A percentile compares a stretch with the other conserved stretches of the same genome.
Conservation (phyloP, 2,888 invertebrate genomes). For the Tenthredo distinguenda region DNA sequence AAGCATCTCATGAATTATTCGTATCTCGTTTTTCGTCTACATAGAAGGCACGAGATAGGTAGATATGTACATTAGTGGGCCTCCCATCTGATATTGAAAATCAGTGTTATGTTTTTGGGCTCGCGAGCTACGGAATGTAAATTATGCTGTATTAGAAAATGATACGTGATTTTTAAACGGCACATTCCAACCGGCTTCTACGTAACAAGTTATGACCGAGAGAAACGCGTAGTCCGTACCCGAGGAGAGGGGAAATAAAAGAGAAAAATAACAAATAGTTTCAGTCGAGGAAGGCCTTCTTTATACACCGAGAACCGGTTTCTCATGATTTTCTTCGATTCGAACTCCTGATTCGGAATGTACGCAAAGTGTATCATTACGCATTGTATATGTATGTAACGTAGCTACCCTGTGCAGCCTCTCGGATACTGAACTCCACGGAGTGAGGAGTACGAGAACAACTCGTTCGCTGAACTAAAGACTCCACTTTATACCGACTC, state of each 20-base stretch:
- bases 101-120: background rate
- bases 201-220: slow-evolving; percentile 25
- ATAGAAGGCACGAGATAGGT: background rate
- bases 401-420: background rate
- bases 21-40: background rate
- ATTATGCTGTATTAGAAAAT: slow-evolving; percentile 32
- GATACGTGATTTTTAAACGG: background rate
- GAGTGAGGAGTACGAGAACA: slow-evolving; percentile 64
- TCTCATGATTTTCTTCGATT: slow-evolving; percentile 37
- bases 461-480: slow-evolving; percentile 59
- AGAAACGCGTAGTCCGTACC: background rate
- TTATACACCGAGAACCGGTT: slow-evolving; percentile 37
- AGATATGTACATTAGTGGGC: background rate
- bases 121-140: slow-evolving; percentile 10
- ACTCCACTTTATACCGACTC: background rate
- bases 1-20: slow-evolving; percentile 30
- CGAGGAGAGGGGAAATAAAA: slow-evolving; percentile 8
- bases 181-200: background rate
- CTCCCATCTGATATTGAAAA: background rate
- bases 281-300: background rate
- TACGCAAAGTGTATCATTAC: slow-evolving; percentile 65
- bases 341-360: slow-evolving; percentile 18
- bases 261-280: slow-evolving; percentile 21
- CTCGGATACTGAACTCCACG: background rate
- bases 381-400: slow-evolving; percentile 56